Percentiles rank a stretch among this genome's conserved stretches.
phyloP scores from a whole-genome alignment of 2,113 vertebrate genomes.

The Actenoides hombroni region DNA sequence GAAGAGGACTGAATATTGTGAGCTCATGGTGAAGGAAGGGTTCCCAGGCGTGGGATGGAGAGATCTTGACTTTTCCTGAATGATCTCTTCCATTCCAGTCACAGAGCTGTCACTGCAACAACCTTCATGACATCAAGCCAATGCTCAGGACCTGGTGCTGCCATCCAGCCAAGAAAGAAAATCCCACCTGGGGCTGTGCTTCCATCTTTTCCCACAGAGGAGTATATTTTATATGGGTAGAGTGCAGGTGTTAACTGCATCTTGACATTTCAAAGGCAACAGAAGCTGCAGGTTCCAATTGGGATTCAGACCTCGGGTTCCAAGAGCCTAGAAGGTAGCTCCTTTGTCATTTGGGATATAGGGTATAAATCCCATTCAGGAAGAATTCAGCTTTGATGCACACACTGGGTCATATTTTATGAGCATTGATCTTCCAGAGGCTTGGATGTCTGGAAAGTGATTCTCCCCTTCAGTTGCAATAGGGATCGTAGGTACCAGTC shows the following conservation, averaged over 20 bases:
- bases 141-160: neutral
- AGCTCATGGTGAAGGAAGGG: neutral
- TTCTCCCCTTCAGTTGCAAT: neutral
- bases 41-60: neutral
- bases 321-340: neutral
- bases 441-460: neutral
- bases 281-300: neutral
- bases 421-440: neutral
- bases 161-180: neutral
- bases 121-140: neutral
- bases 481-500: neutral
- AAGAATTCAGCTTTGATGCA: neutral
- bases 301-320: neutral
- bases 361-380: neutral
- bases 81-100: neutral
- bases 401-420: fast-evolving
- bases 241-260: neutral
- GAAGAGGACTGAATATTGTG: neutral
- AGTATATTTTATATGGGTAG: neutral
- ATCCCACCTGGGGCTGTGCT: neutral
- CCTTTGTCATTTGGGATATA: neutral
- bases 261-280: neutral
- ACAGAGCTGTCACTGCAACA: neutral
- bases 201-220: neutral
- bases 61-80: neutral